Conservation (phyloP, 2,113 vertebrate species). For the Eidolon helvum region DNA sequence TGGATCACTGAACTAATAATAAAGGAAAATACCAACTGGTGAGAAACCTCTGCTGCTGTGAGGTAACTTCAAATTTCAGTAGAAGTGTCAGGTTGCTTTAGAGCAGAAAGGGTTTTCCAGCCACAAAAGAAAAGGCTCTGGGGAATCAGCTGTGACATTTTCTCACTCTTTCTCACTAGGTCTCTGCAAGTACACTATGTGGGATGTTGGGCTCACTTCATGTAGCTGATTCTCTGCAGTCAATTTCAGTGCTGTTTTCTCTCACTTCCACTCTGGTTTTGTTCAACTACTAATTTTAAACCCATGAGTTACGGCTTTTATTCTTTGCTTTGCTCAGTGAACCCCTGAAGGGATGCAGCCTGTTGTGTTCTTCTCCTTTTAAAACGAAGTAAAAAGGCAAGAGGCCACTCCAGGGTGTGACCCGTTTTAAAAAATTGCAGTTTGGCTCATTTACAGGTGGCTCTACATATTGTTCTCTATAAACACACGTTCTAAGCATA, state of each 20-base stretch:
- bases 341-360: not conserved
- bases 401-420: not conserved
- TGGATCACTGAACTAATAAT: not conserved
- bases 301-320: constrained; percentile 46
- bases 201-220: not conserved
- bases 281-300: not conserved
- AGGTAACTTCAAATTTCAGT: not conserved
- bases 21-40: not conserved
- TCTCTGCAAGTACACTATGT: not conserved
- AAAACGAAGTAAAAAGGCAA: not conserved
- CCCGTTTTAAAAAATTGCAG: not conserved
- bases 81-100: not conserved
- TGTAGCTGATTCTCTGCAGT: not conserved
- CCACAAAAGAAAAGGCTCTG: not conserved
- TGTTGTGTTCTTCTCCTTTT: not conserved
- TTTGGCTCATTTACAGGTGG: not conserved
- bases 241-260: not conserved
- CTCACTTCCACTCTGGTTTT: not conserved
- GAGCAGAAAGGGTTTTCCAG: not conserved
- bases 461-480: not conserved
- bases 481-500: not conserved
- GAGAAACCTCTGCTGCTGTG: not conserved
- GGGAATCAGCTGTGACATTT: not conserved
- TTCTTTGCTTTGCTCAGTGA: constrained; percentile 37
- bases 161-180: not conserved